Conservation (phyloP, 2,113 vertebrate genomes). For the Plectropomus leopardus region DNA sequence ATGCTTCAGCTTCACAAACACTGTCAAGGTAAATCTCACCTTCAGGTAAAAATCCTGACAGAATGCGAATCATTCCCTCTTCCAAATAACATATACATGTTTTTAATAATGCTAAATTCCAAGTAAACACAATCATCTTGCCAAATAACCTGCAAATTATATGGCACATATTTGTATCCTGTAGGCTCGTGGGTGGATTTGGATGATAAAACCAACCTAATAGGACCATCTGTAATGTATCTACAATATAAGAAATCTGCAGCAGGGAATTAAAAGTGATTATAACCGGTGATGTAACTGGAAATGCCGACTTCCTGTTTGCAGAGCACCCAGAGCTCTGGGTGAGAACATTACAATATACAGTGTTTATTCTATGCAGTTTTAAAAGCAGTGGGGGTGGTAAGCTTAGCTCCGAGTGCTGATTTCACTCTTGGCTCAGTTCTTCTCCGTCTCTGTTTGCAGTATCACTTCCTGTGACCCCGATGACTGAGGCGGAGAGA, state of each 20-base stretch:
- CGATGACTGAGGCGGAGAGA: neutral
- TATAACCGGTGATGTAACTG: conserved; percentile 14
- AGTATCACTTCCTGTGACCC: conserved; percentile 39
- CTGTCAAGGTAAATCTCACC: conserved; percentile 12
- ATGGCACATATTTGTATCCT: neutral
- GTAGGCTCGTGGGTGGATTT: conserved; percentile 12
- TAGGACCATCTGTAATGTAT: neutral
- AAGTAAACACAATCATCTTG: neutral
- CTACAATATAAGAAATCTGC: neutral
- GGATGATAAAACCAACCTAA: neutral
- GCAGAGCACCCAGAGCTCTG: neutral
- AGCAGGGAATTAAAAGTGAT: conserved; percentile 4
- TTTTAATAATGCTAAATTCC: neutral
- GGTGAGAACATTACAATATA: conserved; percentile 10
- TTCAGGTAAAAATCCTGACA: neutral
- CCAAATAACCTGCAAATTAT: conserved; percentile 6
- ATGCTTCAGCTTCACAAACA: conserved; percentile 13
- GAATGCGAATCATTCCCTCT: conserved; percentile 5
- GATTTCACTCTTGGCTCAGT: conserved; percentile 29
- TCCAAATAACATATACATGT: neutral
- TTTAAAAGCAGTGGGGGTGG: conserved; percentile 15
- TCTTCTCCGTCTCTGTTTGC: neutral
- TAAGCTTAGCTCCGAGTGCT: neutral
- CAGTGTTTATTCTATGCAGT: conserved; percentile 23
- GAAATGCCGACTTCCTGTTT: conserved; percentile 45